A percentile compares a stretch with the other conserved stretches of the same genome.
These are phyloP conservation scores for Paralichthys olivaceus DNA, from an alignment of 2,113 vertebrate genomes.

Conservation along the genomic window DNA sequence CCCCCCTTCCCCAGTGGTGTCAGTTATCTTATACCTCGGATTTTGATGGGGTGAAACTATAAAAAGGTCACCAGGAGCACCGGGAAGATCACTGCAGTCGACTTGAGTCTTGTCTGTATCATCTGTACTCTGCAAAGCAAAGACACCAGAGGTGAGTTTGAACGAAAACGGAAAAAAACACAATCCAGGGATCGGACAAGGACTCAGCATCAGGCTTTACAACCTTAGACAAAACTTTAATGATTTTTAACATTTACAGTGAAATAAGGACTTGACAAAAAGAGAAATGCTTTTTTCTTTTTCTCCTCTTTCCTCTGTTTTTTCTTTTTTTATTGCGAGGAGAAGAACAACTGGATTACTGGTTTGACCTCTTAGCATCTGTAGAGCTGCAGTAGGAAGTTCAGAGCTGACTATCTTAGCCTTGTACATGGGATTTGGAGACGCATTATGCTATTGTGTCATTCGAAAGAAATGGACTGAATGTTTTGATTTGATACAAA, in stretches of 20 bases:
- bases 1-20: constrained; percentile 68
- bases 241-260: background rate
- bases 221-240: constrained; percentile 20
- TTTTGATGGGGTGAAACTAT: constrained; percentile 79
- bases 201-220: background rate
- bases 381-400: constrained; percentile 19
- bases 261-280: constrained; percentile 25
- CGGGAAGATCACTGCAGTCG: constrained; percentile 80
- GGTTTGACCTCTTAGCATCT: constrained; percentile 37
- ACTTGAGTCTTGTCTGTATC: constrained; percentile 79
- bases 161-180: constrained; percentile 21
- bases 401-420: constrained; percentile 1
- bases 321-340: constrained; percentile 10
- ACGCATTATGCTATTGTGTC: constrained; percentile 4
- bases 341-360: constrained; percentile 55
- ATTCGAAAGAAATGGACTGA: constrained; percentile 29
- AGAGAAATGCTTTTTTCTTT: constrained; percentile 8
- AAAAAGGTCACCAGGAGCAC: constrained; percentile 78
- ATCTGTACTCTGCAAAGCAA: constrained; percentile 73
- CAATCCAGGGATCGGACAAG: constrained; percentile 24
- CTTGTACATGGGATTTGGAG: constrained; percentile 21
- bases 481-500: background rate
- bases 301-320: too few relatives aligned
- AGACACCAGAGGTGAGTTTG: constrained; percentile 83
- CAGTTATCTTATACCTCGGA: constrained; percentile 81